A percentile compares a stretch with the other conserved stretches of the same genome.
These are phyloP conservation scores for Hyppa rectilinea DNA, from an alignment of 2,888 invertebrate genomes.

Conservation along the genomic window DNA sequence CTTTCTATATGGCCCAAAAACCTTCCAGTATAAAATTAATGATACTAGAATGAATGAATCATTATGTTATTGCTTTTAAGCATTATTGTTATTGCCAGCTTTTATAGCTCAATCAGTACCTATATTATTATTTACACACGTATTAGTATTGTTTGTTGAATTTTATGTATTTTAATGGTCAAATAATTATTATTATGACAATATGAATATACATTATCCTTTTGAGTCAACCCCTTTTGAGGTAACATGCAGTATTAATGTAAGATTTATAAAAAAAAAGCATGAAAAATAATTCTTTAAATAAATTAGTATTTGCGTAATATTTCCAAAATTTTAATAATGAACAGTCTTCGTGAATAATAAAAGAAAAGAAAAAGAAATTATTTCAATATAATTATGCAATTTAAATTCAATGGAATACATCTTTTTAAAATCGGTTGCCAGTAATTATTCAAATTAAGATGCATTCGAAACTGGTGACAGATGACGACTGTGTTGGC, in stretches of 20 bases:
- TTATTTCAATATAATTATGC: too few species aligned
- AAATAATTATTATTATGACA: constrained; percentile 20
- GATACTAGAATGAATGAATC: too few species aligned
- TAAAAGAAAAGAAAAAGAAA: too few species aligned
- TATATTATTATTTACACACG: constrained; percentile 32
- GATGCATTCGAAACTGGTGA: constrained; percentile 8
- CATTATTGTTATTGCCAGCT: constrained; percentile 11
- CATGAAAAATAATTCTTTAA: background rate
- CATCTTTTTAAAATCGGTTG: too few species aligned
- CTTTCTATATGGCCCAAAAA: background rate
- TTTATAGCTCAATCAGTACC: constrained; percentile 22
- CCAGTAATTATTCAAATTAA: background rate
- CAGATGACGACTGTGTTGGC: constrained; percentile 22
- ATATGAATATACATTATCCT: background rate
- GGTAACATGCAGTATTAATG: background rate
- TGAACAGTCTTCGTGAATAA: too few species aligned
- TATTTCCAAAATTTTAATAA: too few species aligned
- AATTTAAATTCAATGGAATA: too few species aligned
- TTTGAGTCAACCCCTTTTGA: background rate
- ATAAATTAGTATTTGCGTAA: too few species aligned
- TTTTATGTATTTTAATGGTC: constrained; percentile 33
- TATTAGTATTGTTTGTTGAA: constrained; percentile 33
- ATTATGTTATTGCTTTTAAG: too few species aligned
- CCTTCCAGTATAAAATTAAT: constrained; percentile 1
- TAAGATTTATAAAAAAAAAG: background rate